phyloP scores from a whole-genome alignment of 2,797 vertebrate species.

The Potorous gilbertii region DNA sequence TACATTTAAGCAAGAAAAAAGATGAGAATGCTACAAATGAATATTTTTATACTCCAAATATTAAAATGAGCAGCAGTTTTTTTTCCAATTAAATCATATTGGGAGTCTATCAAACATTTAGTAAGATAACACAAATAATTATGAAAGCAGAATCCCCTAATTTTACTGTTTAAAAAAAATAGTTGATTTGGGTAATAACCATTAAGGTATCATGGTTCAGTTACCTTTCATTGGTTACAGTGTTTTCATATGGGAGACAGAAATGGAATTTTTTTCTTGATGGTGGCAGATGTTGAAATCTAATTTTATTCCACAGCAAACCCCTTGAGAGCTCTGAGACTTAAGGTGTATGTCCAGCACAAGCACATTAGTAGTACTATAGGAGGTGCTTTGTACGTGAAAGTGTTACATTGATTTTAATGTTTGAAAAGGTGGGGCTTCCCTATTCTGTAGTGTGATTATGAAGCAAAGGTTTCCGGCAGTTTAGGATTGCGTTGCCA shows the following conservation, averaged over 20 bases:
- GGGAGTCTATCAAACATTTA: conserved; percentile 81
- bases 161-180: conserved; percentile 81
- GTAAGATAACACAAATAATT: conserved; percentile 80
- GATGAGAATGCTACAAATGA: conserved; percentile 69
- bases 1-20: conserved; percentile 63
- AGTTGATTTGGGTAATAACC: conserved; percentile 84
- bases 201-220: conserved; percentile 83
- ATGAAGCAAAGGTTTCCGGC: conserved; percentile 27
- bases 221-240: conserved; percentile 82
- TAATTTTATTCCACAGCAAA: conserved; percentile 83
- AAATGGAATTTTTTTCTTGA: conserved; percentile 81
- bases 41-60: conserved; percentile 69
- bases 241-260: conserved; percentile 84
- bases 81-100: conserved; percentile 76
- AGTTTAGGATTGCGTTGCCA: fast-evolving
- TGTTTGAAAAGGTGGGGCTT: conserved; percentile 46
- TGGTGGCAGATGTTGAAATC: conserved; percentile 86
- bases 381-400: conserved; percentile 64
- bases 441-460: fast-evolving
- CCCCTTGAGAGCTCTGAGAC: conserved; percentile 75
- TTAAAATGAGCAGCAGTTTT: conserved; percentile 69
- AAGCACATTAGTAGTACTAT: conserved; percentile 63
- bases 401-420: conserved; percentile 65
- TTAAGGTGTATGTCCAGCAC: conserved; percentile 80
- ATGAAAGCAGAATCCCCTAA: conserved; percentile 79